Percentiles rank a stretch among this genome's conserved stretches.
Evolutionary conservation across 1,140 invertebrate species (phyloP).

Genomic region (Heterodera schachtii): DNA sequence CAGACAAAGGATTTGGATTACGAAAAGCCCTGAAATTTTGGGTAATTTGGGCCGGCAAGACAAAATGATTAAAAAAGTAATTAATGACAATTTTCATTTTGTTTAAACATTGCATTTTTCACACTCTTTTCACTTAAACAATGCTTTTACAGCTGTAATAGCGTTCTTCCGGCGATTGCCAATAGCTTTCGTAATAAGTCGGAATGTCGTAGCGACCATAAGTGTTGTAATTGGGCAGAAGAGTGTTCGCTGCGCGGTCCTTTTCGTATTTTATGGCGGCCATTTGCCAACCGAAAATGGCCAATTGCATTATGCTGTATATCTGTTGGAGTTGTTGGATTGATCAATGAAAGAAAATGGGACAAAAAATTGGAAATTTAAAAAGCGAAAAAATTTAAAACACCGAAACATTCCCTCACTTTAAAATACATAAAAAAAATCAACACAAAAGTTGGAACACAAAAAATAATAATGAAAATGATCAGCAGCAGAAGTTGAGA

Average conservation of each 20-base stretch:
- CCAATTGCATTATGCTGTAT: conserved; percentile 60
- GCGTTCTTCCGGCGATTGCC: conserved; percentile 59
- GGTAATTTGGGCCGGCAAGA: not conserved
- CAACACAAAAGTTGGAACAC: no score
- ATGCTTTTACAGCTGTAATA: conserved; percentile 57
- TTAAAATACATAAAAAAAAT: no score
- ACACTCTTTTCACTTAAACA: not conserved
- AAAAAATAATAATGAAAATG: no score
- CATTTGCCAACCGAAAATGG: conserved; percentile 65
- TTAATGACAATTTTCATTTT: no score
- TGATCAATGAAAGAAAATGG: not conserved
- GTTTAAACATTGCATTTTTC: not conserved
- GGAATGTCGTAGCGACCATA: conserved; percentile 63
- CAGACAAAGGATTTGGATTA: conserved; percentile 63
- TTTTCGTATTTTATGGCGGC: conserved; percentile 65
- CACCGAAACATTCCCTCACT: no score
- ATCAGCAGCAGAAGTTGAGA: not conserved
- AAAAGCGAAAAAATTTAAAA: not conserved
- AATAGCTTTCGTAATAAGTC: conserved; percentile 60
- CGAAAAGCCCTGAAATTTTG: conserved; percentile 57
- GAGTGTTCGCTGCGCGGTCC: conserved; percentile 62
- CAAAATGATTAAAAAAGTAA: not conserved
- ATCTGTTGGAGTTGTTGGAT: conserved; percentile 43
- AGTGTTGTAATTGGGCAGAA: conserved; percentile 63
- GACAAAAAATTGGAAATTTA: not conserved